Base-by-base conservation (phyloP, 2,888 invertebrate genomes). In the Lithophane semibrunnea region DNA sequence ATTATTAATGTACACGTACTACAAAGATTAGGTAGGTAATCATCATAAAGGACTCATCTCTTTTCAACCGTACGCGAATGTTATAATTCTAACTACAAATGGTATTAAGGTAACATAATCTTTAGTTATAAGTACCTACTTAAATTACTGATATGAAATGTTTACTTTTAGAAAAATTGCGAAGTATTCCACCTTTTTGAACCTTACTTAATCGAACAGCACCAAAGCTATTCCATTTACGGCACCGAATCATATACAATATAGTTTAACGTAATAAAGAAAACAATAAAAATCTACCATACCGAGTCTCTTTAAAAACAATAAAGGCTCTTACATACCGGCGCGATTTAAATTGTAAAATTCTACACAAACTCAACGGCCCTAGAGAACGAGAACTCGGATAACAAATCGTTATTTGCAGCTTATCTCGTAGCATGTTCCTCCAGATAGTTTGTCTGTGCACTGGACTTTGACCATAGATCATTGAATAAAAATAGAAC, bases 1-100 rank as follows among this genome's bases (percentile, higher is more conserved):
- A 84, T 81, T 78, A 82, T 66, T 68, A 58, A 49, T 61, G 29
- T 71, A 67, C 13, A 66, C 21, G 42, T 13, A 47, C 16, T 74
- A 56, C 12, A 61, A 44, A 47, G 58, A 72, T 74, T 65, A 73
- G 37, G 37, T 76, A 21, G 52, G 0, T 52, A 29, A 79, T 58
- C 24, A 68, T 68, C 29, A 52, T 75, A 61, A 69, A 75, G n/a
- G 52, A 29, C 56, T 70, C 0, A 24, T 58, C 9, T 52, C 13
- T 3, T 42, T 61, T 42, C 24, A 60, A 42, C 13, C 56, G 13
- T 60, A 18, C 13, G 5, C 0, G 37, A 65, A 44, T 37, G 24
- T 42, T 29, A 21, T 44, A 8, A 67, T 49, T 5, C 13, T 66
- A 21, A 24, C 16, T 29, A 21, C 21, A 56, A 2, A 5, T n/a